Percentiles rank a stretch among this genome's conserved stretches.
phyloP scores from a whole-genome alignment of 2,797 vertebrate genomes.

The Centropyge bicolor region DNA sequence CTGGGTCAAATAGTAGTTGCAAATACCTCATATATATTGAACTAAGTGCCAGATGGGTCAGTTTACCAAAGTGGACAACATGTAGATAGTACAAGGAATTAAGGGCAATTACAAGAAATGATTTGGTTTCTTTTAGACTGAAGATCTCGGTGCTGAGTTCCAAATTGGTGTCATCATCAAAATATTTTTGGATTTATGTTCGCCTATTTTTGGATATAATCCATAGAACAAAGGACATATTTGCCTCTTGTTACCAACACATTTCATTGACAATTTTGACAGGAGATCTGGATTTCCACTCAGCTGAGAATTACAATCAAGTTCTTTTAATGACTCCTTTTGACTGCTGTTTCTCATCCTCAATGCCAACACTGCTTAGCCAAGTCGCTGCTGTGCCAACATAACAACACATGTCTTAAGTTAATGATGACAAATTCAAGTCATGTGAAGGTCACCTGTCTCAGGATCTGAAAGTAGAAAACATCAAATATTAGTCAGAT shows the following conservation, averaged over 20 bases:
- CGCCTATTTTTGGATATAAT: constrained; percentile 6
- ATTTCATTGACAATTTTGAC: constrained; percentile 1
- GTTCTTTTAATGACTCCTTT: background rate
- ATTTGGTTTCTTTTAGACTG: background rate
- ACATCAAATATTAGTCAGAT: background rate
- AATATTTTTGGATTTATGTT: background rate
- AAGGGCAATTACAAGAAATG: background rate
- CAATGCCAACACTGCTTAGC: background rate
- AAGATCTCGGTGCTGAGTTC: background rate
- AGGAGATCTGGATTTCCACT: background rate
- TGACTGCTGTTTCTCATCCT: background rate
- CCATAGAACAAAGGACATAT: background rate
- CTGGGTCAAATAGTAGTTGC: constrained; percentile 51
- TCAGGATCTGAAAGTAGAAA: background rate
- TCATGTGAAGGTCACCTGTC: constrained; percentile 13
- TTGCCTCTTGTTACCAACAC: background rate
- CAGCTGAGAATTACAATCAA: background rate
- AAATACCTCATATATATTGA: constrained; percentile 45
- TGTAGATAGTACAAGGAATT: background rate
- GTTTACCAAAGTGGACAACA: constrained; percentile 20
- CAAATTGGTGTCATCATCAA: background rate
- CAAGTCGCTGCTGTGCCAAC: background rate
- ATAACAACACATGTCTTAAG: background rate
- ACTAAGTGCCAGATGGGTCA: constrained; percentile 17
- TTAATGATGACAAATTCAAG: background rate